phyloP scores from a whole-genome alignment of 2,797 vertebrate species.

The Melanogrammus aeglefinus region DNA sequence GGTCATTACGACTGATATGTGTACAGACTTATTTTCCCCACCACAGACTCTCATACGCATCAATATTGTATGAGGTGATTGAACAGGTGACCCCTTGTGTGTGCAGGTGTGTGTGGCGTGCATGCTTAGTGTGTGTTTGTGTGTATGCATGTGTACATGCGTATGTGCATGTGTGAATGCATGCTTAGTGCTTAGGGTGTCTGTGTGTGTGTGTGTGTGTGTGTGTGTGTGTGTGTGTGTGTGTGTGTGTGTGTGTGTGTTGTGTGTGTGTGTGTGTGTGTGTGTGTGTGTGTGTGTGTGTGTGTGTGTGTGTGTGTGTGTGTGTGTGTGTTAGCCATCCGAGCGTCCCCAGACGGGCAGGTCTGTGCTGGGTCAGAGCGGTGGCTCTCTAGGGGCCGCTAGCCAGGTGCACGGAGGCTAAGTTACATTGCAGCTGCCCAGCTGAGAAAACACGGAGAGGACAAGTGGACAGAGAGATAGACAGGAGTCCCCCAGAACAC shows the following conservation, averaged over 20 bases:
- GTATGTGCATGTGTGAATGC: neutral
- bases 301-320: constrained; percentile 15
- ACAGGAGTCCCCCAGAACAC: constrained; percentile 30
- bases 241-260: constrained; percentile 23
- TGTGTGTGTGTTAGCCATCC: constrained; percentile 26
- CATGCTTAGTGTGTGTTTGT: constrained; percentile 2
- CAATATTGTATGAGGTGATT: neutral
- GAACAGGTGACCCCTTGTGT: neutral
- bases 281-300: neutral
- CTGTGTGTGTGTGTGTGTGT: constrained; percentile 12
- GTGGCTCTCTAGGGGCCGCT: constrained; percentile 37
- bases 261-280: too few species aligned
- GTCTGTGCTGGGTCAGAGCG: constrained; percentile 32
- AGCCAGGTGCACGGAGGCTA: constrained; percentile 68
- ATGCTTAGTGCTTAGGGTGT: neutral
- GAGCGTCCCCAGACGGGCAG: constrained; percentile 16
- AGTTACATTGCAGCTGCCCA: constrained; percentile 69
- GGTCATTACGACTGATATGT: neutral
- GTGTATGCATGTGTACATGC: constrained; percentile 13
- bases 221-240: too few species aligned
- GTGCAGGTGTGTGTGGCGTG: neutral
- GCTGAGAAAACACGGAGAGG: constrained; percentile 66
- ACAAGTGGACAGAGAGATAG: constrained; percentile 48
- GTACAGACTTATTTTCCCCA: too few species aligned
- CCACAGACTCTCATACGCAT: neutral